Base-by-base conservation (phyloP, 1,140 invertebrate species). In the Apis laboriosa region DNA sequence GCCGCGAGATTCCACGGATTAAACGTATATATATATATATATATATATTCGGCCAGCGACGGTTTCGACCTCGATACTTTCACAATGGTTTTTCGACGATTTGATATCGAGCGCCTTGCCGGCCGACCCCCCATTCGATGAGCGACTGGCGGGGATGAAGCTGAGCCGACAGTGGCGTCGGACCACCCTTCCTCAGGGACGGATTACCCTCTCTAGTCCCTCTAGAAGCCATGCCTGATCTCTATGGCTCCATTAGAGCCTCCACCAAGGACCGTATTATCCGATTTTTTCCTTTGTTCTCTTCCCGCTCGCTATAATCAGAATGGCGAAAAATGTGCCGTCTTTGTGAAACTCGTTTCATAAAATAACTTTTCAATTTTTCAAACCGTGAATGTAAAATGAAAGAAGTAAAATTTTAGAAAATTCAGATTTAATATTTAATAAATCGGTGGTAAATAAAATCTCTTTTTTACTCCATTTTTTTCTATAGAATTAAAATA, bases 121-220 rank as follows among this genome's bases (percentile, higher is more conserved):
- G 34, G 5, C 34, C 34, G 34, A 43, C 61, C 61, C 64, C 66
- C 82, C 82, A 49, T 64, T 83, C 60, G 80, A 76, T 60, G 79
- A 83, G 15, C 28, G 60, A 34, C 34, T 66, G 73, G 85, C 79
- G 77, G 85, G 81, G 82, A 84, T 84, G 76, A 86, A 86, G 70
- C 81, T 74, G 77, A 77, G 68, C 83, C 83, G 83, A 77, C 84
- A 73, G 80, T 76, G 66, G 84, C 85, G 81, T 80, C 74, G 82
- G 82, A 81, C 86, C 83, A 81, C 72, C 86, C 86, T 88, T 88
- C 79, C 78, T 87, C 86, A 85, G 86, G 86, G 86, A 88, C 86
- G 86, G 83, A 82, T 87, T 76, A 80, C 83, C 56, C 77, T 74
- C 83, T 84, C 56, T 72, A 43, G 73, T 63, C 77, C 28, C n/a